Base-by-base conservation (phyloP, 2,797 vertebrate genomes). In the Hyperoplus lanceolatus region DNA sequence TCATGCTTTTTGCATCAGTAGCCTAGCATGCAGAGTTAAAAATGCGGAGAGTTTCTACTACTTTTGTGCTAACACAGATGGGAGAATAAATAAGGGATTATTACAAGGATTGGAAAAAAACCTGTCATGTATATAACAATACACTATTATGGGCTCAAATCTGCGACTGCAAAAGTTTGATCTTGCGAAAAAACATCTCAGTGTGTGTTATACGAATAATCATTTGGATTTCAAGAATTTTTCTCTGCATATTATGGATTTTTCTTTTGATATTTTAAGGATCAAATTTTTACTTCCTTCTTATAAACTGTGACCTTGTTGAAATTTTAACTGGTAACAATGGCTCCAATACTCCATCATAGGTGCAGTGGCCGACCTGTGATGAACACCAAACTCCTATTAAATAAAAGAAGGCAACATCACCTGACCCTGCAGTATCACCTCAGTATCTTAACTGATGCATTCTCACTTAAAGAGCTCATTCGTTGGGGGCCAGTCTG, bases 1-100 rank as follows among this genome's bases (percentile, higher is more conserved):
- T 21, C 3, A 57, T 56, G 36, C 9, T 43, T 56, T 56, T 66
- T 60, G 39, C 53, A 77, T 50, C 56, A 70, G 49, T n/a, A 59
- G 54, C 36, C 1, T n/a, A 59, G 54, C 38, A 2, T 65, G 75
- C 48, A 53, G 61, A 78, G 38, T 56, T 43, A 16, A 42, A 76
- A 69, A 69, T 42, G 56, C 36, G 29, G 29, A 29, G 29, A 60
- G 14, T 55, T 54, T 55, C 41, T 21, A 9, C n/a, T 43, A 16
- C 12, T 29, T 49, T 8, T 8, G 3, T 43, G n/a, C 41, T 56
- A 6, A 43, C n/a, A 63, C 10, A 49, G 13, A 29, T 18, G 43
- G 5, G 1, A 57, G 55, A 14, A 57, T 29, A 16, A 41, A 10
- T 41, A 41, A n/a, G 36, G 10, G 3, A 57, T 57, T 51, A 10